Conservation (phyloP, 2,113 vertebrate species). For the Mola mola region DNA sequence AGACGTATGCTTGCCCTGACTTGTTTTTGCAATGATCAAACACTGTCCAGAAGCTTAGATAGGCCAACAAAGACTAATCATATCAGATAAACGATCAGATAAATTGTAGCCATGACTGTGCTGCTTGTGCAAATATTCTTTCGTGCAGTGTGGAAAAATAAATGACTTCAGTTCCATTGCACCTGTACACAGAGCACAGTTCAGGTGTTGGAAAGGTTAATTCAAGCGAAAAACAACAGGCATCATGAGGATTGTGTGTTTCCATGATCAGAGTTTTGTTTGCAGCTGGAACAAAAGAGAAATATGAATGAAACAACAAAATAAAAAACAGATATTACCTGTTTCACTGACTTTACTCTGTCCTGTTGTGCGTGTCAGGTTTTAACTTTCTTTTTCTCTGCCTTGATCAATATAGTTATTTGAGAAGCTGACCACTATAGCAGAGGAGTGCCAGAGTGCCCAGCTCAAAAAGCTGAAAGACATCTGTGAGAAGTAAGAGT, state of each 20-base stretch:
- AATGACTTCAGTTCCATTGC: conserved; percentile 47
- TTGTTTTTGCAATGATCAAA: conserved; percentile 19
- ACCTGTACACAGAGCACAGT: conserved; percentile 35
- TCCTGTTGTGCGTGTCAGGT: too few species aligned
- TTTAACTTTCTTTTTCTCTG: not conserved
- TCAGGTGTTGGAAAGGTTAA: conserved; percentile 33
- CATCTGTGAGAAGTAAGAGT: conserved; percentile 93
- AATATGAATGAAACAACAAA: too few species aligned
- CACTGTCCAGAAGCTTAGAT: conserved; percentile 22
- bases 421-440: conserved; percentile 91
- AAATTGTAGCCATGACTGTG: conserved; percentile 8
- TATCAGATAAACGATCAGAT: conserved; percentile 6
- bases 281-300: not conserved
- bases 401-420: conserved; percentile 83
- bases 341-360: too few species aligned
- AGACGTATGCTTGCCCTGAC: conserved; percentile 12
- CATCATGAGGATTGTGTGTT: conserved; percentile 4
- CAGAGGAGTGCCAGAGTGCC: conserved; percentile 93
- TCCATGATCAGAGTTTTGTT: not conserved
- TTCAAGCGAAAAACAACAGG: conserved; percentile 23
- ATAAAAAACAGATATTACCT: not conserved
- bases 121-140: conserved; percentile 32
- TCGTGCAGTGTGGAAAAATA: conserved; percentile 47
- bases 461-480: conserved; percentile 96
- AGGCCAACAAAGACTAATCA: conserved; percentile 3